Base-by-base conservation (phyloP, 2,797 vertebrate species). In the Acipenser transmontanus region DNA sequence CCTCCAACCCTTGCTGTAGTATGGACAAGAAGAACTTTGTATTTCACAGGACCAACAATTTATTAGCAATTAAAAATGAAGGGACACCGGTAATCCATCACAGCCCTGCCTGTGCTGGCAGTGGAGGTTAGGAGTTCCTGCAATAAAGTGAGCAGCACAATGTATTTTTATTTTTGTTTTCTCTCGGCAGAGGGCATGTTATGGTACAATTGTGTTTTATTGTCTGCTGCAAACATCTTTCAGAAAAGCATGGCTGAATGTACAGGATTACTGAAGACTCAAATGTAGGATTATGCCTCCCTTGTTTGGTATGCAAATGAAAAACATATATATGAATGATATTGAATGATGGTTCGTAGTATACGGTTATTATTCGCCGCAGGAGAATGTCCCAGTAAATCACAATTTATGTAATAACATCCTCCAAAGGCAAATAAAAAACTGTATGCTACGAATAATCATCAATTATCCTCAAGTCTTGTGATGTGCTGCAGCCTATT, bases 81-180 rank as follows among this genome's bases (percentile, higher is more conserved):
- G 86, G 81, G 89, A 94, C 89, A 90, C 82, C 86, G 88, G 81
- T 88, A 91, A 95, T 97, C 93, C 91, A 95, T 97, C 95, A 96
- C 89, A 80, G 82, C 87, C 83, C 82, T 89, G 91, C 90, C 80
- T 77, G 85, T 86, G 92, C 92, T 91, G 91, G 91, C 91, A 90
- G 90, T 85, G 84, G 87, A 88, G 90, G 89, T 91, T 88, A 92
- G 88, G 92, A 89, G 89, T 87, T 84, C 75, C 64, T 73, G 90
- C 92, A 89, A 91, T 96, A 95, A 96, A 96, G 92, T 93, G 93
- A 90, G 91, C 34, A 34, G 34, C 91, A 88, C 93, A 92, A 95
- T 96, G 97, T 97, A 96, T 93, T 96, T 97, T 98, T 97, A 96
- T 96, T 93, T 94, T 90, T 95, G 92, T 95, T 96, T 95, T 95